Evolutionary conservation across 2,113 vertebrate genomes (phyloP), one percentile per base, ranked within the genome.

Genomic region (Zingel zingel): DNA sequence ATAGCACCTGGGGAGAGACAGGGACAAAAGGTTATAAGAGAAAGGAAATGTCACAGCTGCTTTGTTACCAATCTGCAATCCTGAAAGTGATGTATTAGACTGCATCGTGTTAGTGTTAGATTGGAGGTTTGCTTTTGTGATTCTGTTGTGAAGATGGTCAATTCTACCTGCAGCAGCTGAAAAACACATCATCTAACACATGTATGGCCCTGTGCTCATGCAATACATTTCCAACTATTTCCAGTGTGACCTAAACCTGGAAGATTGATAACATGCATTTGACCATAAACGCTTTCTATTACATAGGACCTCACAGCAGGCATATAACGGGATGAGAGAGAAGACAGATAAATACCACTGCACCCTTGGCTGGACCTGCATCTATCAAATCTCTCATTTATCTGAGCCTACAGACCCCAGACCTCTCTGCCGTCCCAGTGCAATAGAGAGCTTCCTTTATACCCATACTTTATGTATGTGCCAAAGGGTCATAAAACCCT

Each of bases 1-100:
- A 99, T 99, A 90, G 96, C 95, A 77, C 98, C 98, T 99, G 91
- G 0, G 54, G 39, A 91, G 21, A 78, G 13, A 82, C 5, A 14
- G 25, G 53, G 54, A 59, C 58, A 76, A 69, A 76, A 73, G 25
- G 53, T 8, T 48, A 16, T 66, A n/a, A 72, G 25, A 48, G 13
- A 59, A 62, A 67, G 64, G 18, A 75, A 58, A 51, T 67, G 61
- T 75, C 71, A 66, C 14, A 62, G 15, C 16, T 78, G 18, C 54
- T 68, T 61, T 77, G 71, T 18, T 59, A 25, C 10, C 36, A 51
- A 21, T 48, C 30, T 50, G 15, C 47, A 30, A 72, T 7, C 25
- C 25, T 71, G 13, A 61, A 27, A 39, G 45, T 33, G 15, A 53
- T 9, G 33, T 2, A 16, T 33, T 66, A 25, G 23, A 67, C 30